phyloP scores from a whole-genome alignment of 2,888 invertebrate genomes.

The Plemyria rubiginata region DNA sequence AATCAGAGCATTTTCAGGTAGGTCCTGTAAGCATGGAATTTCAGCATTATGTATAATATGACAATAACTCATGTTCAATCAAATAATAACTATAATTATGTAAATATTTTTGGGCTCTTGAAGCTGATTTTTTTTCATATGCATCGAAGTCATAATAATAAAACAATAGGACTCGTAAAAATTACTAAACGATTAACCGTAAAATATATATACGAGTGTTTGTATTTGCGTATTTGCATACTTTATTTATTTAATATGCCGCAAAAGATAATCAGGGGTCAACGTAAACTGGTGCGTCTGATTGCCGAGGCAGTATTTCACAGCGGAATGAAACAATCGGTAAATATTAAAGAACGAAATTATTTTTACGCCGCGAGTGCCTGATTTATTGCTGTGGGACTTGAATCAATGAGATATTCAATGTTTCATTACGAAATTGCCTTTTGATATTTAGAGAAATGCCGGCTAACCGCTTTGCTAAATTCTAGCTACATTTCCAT shows the following conservation, averaged over 20 bases:
- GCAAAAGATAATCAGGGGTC: constrained; percentile 36
- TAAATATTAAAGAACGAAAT: constrained; percentile 62
- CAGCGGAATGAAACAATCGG: constrained; percentile 62
- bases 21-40: too few species aligned
- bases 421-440: constrained; percentile 50
- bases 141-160: too few species aligned
- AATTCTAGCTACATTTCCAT: background rate
- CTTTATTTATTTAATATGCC: background rate
- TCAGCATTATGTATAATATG: too few species aligned
- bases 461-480: background rate
- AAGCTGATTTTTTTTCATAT: too few species aligned
- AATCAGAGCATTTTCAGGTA: too few species aligned
- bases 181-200: too few species aligned
- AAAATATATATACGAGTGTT: background rate
- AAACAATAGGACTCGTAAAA: too few species aligned
- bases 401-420: constrained; percentile 53
- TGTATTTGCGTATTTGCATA: background rate
- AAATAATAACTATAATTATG: too few species aligned
- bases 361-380: constrained; percentile 58
- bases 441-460: background rate
- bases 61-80: too few species aligned
- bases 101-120: too few species aligned
- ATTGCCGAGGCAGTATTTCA: constrained; percentile 57
- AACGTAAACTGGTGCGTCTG: constrained; percentile 44
- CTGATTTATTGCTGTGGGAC: constrained; percentile 56